Evolutionary conservation across 2,888 invertebrate species (phyloP).

Genomic region (Rhimphoctona megacephalus): DNA sequence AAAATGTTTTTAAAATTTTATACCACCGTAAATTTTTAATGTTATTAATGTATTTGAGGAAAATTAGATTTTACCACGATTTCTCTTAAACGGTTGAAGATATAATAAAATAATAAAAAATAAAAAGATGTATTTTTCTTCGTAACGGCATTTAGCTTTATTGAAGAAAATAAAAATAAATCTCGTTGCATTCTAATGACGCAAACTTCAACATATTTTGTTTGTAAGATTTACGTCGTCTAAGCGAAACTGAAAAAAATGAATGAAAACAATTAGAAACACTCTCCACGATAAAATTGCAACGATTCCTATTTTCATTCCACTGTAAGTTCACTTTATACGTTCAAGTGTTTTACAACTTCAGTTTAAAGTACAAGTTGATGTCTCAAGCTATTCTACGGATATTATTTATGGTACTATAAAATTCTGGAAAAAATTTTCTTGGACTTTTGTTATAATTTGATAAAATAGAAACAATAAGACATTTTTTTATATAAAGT

Average conservation of each 20-base stretch:
- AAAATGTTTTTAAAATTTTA: not conserved
- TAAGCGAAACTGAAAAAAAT: no score
- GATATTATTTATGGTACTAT: not conserved
- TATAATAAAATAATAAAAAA: not conserved
- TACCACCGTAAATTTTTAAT: no score
- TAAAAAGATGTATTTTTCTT: no score
- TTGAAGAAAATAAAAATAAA: not conserved
- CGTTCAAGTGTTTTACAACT: no score
- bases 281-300: not conserved
- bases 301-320: not conserved
- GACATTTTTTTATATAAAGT: no score
- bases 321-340: no score
- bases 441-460: not conserved
- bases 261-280: not conserved
- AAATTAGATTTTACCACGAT: no score
- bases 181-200: not conserved
- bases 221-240: not conserved
- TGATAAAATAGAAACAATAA: no score
- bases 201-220: not conserved
- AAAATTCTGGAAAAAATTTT: not conserved
- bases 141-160: no score
- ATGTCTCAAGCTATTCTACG: not conserved
- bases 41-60: no score
- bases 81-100: not conserved
- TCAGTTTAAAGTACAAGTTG: not conserved